Base-by-base conservation (phyloP, 2,113 vertebrate genomes). In the Bubo bubo region DNA sequence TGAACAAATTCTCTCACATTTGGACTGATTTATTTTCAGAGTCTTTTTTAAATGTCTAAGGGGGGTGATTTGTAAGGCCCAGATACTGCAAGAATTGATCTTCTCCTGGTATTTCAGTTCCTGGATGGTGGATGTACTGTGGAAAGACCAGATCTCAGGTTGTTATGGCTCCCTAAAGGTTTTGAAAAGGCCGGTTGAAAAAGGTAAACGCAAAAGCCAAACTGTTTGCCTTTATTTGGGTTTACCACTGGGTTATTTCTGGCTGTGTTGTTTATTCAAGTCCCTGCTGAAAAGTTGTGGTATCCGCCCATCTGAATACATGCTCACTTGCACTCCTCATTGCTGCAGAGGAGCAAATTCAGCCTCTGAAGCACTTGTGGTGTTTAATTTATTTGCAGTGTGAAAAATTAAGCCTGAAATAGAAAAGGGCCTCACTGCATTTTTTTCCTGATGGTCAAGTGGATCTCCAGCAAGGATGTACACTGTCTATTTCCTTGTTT, bases 181-280 rank as follows among this genome's bases (percentile, higher is more conserved):
- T 85, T 93, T 35, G 23, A 58, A 73, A 93, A 82, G 60, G 30
- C 8, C 7, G 3, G 1, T 64, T 86, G 9, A 62, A 76, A 75
- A 86, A 77, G 45, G 50, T 67, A 86, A 90, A 93, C 41, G 73
- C 60, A 82, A 85, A 86, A 91, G 58, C 27, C 84, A 95, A 89
- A 68, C 30, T 66, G 32, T 93, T 95, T 93, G 64, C 52, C 35
- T 93, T 82, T 74, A 70, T 85, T 86, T 90, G 58, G 84, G 55
- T 88, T 96, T 95, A 80, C 45, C 59, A 34, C 50, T 37, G 47
- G 17, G n/a, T 73, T 94, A 83, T 90, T 96, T 90, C 71, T 90
- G 88, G 41, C 59, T 83, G 67, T 53, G 55, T 45, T 83, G 59
- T 86, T 94, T 94, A 67, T 92, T 89, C 41, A 88, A n/a, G 26